Conservation (phyloP, 2,113 vertebrate genomes). For the Sarotherodon lohbergeri region DNA sequence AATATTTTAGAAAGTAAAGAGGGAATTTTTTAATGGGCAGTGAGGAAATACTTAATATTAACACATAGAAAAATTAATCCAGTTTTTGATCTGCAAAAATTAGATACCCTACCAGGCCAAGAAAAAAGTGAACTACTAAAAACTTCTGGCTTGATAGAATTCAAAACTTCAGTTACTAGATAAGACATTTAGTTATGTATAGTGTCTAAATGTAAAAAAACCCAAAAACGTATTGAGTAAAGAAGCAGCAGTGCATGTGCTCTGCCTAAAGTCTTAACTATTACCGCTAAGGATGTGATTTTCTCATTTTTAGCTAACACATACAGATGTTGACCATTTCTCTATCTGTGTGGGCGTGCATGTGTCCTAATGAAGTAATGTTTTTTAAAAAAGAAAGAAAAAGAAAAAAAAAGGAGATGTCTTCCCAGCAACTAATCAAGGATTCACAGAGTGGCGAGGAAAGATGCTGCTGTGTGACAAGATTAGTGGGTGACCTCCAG, state of each 20-base stretch:
- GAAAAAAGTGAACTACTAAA: not conserved
- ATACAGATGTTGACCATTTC: not conserved
- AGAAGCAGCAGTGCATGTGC: not conserved
- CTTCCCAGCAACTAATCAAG: constrained; percentile 46
- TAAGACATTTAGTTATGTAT: not conserved
- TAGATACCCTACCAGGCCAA: not conserved
- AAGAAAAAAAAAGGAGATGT: constrained; percentile 16
- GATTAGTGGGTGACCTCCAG: constrained; percentile 57
- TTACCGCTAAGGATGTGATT: not conserved
- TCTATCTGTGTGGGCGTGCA: not conserved
- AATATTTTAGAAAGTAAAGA: not conserved
- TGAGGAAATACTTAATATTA: not conserved
- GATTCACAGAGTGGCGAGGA: constrained; percentile 13
- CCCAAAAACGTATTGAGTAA: not conserved
- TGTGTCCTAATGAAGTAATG: constrained; percentile 43
- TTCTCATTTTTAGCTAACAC: not conserved
- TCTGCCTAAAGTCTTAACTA: not conserved
- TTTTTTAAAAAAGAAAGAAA: constrained; percentile 1
- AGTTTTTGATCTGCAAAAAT: not conserved
- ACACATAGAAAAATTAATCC: not conserved
- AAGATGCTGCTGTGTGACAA: constrained; percentile 37
- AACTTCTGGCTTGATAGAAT: not conserved
- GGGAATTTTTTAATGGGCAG: not conserved
- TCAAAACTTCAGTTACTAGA: not conserved
- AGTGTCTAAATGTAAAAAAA: not conserved